Conservation (phyloP, 1,140 invertebrate genomes). For the Teleogryllus occipitalis region DNA sequence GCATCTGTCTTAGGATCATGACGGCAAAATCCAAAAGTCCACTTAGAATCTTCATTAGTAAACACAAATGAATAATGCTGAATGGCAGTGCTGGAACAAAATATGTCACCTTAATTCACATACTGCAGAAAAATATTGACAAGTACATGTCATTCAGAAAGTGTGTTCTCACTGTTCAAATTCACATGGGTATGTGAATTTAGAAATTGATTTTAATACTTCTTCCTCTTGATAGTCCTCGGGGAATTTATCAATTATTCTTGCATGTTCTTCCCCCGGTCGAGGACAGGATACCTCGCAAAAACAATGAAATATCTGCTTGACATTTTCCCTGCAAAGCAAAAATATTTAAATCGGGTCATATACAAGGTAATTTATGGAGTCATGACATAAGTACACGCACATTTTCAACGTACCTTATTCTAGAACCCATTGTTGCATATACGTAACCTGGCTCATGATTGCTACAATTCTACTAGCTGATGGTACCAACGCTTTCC, state of each 20-base stretch:
- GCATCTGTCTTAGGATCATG: conserved; percentile 75
- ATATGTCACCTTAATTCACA: not conserved
- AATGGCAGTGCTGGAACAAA: conserved; percentile 52
- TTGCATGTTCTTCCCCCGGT: conserved; percentile 47
- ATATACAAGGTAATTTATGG: not conserved
- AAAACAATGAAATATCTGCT: conserved; percentile 73
- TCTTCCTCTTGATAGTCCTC: conserved; percentile 63
- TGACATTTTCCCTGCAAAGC: conserved; percentile 60
- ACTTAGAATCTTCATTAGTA: conserved; percentile 89
- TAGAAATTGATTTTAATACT: conserved; percentile 67
- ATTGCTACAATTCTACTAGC: not conserved
- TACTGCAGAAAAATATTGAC: not conserved
- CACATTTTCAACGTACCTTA: not conserved
- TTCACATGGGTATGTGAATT: conserved; percentile 78
- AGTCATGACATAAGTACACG: not conserved
- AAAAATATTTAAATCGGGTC: not conserved
- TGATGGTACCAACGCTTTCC: not conserved
- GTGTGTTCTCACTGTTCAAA: conserved; percentile 60
- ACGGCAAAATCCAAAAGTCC: conserved; percentile 91
- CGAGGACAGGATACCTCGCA: conserved; percentile 65
- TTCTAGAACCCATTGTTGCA: not conserved
- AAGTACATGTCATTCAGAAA: not conserved
- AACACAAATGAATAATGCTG: conserved; percentile 89
- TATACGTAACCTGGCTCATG: not conserved
- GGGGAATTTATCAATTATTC: conserved; percentile 70